Percentiles rank a stretch among this genome's conserved stretches.
Evolutionary conservation across 2,888 invertebrate species (phyloP).

Genomic region (Drosophila suboccidentalis): DNA sequence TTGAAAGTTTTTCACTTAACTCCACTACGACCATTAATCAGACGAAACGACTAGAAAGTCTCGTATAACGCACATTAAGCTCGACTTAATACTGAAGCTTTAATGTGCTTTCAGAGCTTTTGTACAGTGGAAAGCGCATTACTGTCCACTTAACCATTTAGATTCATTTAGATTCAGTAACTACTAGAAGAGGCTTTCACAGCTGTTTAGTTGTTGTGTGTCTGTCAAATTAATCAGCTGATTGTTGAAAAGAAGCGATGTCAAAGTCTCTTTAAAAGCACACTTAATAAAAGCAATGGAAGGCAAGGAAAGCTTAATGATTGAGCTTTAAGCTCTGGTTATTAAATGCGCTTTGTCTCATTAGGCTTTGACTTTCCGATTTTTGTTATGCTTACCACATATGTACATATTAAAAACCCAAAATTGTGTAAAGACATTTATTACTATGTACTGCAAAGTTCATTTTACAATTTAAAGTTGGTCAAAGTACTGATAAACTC

Average conservation of each 20-base stretch:
- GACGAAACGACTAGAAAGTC: background rate
- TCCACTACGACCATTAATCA: background rate
- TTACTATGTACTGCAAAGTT: no score
- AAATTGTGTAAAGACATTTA: no score
- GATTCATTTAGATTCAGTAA: background rate
- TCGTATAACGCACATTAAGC: background rate
- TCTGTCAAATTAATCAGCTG: background rate
- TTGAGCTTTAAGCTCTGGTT: background rate
- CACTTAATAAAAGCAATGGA: no score
- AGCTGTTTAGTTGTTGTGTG: no score
- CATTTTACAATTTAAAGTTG: no score
- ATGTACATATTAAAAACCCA: no score
- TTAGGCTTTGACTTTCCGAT: no score
- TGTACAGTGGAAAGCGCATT: background rate
- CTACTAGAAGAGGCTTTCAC: background rate
- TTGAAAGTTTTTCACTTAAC: constrained; percentile 5
- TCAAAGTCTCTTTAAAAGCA: background rate
- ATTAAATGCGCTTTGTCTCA: background rate
- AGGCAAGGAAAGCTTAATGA: background rate
- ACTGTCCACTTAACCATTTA: background rate
- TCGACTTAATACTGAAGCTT: background rate
- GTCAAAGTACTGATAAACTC: background rate
- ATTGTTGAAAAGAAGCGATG: background rate
- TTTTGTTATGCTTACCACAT: no score
- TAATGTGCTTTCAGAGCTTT: background rate